Evolutionary conservation across 2,888 invertebrate genomes (phyloP).

Genomic region (Caenorhabditis afra): DNA sequence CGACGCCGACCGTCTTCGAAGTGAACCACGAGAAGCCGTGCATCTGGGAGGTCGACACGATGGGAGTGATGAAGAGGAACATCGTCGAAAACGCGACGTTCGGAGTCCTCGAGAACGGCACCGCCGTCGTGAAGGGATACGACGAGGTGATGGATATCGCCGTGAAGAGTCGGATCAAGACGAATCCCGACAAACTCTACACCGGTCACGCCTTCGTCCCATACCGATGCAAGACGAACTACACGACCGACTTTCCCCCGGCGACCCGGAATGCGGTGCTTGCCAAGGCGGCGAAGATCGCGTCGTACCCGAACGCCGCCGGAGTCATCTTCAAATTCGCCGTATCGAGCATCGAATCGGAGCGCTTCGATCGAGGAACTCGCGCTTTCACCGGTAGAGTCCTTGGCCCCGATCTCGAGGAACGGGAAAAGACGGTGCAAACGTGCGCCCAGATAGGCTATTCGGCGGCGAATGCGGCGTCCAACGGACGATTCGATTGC

Average conservation of each 20-base stretch:
- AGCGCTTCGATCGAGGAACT: too few species aligned
- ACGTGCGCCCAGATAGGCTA: slow-evolving; percentile 25
- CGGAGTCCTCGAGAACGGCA: neutral
- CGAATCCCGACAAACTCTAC: neutral
- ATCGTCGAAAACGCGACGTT: neutral
- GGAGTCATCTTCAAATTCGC: neutral
- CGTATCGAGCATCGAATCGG: too few species aligned
- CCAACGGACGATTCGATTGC: slow-evolving; percentile 12
- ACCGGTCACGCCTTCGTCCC: neutral
- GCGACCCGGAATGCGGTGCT: neutral
- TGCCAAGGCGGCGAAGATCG: neutral
- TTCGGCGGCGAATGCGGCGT: slow-evolving; percentile 11
- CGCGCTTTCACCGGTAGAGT: too few species aligned
- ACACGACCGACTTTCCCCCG: neutral
- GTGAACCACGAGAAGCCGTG: neutral
- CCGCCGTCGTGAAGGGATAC: neutral
- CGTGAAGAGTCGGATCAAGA: neutral
- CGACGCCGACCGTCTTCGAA: neutral
- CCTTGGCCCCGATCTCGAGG: too few species aligned
- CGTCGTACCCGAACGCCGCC: neutral
- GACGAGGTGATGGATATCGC: neutral
- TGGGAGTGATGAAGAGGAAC: neutral
- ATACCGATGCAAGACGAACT: too few species aligned
- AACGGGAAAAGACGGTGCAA: neutral
- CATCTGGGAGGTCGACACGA: neutral